phyloP scores from a whole-genome alignment of 2,888 invertebrate genomes.

The Thecophora atra region DNA sequence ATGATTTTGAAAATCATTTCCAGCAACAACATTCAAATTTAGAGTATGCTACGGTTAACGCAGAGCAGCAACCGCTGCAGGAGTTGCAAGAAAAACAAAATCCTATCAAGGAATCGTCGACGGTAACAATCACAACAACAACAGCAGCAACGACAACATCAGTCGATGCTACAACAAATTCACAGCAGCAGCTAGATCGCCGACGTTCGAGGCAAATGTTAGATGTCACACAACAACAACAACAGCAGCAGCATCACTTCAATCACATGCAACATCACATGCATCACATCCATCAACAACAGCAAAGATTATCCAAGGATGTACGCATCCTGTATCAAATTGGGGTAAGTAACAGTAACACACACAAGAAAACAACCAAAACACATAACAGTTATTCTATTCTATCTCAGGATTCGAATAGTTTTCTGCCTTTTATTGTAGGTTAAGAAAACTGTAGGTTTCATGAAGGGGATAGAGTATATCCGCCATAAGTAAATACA shows the following conservation, averaged over 20 bases:
- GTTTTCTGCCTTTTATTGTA: too few relatives aligned
- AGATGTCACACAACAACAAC: conserved; percentile 62
- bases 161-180: conserved; percentile 23
- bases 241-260: conserved; percentile 39
- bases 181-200: conserved; percentile 51
- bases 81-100: conserved; percentile 30
- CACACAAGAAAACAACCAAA: too few relatives aligned
- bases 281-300: conserved; percentile 33
- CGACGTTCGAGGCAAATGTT: conserved; percentile 67
- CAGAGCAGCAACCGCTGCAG: conserved; percentile 47
- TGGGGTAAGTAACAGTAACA: conserved; percentile 59
- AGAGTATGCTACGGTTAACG: conserved; percentile 56
- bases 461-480: too few relatives aligned
- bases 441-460: too few relatives aligned
- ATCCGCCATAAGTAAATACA: too few relatives aligned
- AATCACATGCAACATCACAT: conserved; percentile 25
- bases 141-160: conserved; percentile 29
- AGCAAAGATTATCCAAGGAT: conserved; percentile 48
- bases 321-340: conserved; percentile 74
- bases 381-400: too few relatives aligned
- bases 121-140: conserved; percentile 38
- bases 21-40: conserved; percentile 50
- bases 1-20: conserved; percentile 29
- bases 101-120: conserved; percentile 33
- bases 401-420: too few relatives aligned